These are phyloP conservation scores for Rhodeus uyekii DNA, from an alignment of 2,797 vertebrate species.

Conservation along the genomic window DNA sequence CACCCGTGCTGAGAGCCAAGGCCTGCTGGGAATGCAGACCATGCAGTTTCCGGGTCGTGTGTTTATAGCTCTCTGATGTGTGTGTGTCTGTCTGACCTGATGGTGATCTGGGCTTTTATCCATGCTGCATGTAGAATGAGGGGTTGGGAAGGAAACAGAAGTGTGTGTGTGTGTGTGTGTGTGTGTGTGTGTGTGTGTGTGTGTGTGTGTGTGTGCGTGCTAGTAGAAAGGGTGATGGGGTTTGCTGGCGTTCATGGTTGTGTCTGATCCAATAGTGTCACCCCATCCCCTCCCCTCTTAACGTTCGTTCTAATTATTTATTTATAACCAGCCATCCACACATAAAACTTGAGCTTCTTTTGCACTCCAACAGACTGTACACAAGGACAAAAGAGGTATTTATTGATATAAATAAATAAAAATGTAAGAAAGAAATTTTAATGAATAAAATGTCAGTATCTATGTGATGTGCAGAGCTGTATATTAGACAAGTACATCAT, in stretches of 20 bases:
- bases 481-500: not conserved
- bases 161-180: not conserved
- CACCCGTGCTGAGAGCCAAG: not conserved
- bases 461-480: not conserved
- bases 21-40: constrained; percentile 20
- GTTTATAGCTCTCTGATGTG: constrained; percentile 18
- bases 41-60: not conserved
- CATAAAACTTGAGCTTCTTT: constrained; percentile 30
- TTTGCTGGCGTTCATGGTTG: not conserved
- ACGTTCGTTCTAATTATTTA: constrained; percentile 38
- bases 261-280: constrained; percentile 13
- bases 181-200: not conserved
- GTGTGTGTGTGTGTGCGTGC: not conserved
- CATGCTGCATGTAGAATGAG: not conserved
- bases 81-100: constrained; percentile 18
- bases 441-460: not conserved
- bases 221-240: not conserved
- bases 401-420: not conserved
- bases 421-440: not conserved
- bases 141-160: not conserved
- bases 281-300: constrained; percentile 40
- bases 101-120: constrained; percentile 20
- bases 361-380: constrained; percentile 16
- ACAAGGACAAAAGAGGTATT: not conserved
- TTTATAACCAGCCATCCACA: constrained; percentile 43